Evolutionary conservation across 1,140 invertebrate genomes (phyloP), one percentile per base, ranked within the genome.

Genomic region (Drosophila bocki): DNA sequence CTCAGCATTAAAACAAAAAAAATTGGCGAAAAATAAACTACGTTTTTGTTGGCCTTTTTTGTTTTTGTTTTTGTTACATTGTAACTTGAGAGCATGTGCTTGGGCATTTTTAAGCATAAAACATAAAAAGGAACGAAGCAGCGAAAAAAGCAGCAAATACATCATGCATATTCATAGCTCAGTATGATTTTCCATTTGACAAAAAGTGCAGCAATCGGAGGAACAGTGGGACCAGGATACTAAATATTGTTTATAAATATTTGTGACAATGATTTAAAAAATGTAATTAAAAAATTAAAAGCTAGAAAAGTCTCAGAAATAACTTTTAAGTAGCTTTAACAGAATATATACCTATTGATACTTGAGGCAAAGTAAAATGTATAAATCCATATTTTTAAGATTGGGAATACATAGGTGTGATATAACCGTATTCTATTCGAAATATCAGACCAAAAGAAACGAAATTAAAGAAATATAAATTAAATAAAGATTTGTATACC

Each of bases 101-200:
- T 59, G 77, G 75, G 81, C 74, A 90, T 75, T 81, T 88, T 90
- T 88, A 81, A 84, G 85, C 85, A 88, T 88, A 88, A 88, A 88
- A 81, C 80, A 79, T 79, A 78, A 82, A 71, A 42, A 78, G 17
- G 54, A 69, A 69, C 63, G 47, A 61, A 63, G 19, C 67, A 67
- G 35, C 67, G 67, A 83, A 82, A 85, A 42, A 80, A 81, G 60
- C 61, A 39, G 74, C 85, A 84, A 85, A 88, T 88, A 88, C 85
- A 88, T 88, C 84, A 88, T 88, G 74, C 78, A 83, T 78, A 90
- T 87, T 88, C 84, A 88, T 90, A 80, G 85, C 67, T 56, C 78
- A 80, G 87, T 88, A 78, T 90, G 69, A 88, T 88, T 84, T 88
- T 69, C 69, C 65, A 88, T 90, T 81, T 84, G 80, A 87, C 76